A percentile compares a stretch with the other conserved stretches of the same genome.
Evolutionary conservation across 2,888 invertebrate genomes (phyloP).

Genomic region (Morpho achilles): DNA sequence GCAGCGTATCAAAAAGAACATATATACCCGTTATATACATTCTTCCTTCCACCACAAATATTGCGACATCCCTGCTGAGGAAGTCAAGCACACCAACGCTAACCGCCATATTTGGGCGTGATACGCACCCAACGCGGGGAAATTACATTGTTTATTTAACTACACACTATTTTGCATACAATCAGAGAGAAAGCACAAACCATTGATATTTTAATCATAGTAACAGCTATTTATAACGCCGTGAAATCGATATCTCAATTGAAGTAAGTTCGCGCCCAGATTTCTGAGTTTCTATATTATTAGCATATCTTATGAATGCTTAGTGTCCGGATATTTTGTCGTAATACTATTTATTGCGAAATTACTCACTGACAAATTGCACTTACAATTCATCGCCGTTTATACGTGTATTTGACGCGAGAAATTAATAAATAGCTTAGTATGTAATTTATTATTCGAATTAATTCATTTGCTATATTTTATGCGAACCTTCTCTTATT

Average conservation of each 20-base stretch:
- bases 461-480: too few species aligned
- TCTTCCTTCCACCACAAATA: neutral
- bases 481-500: too few species aligned
- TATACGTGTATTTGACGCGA: too few species aligned
- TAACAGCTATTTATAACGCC: slow-evolving; percentile 48
- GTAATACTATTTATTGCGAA: slow-evolving; percentile 16
- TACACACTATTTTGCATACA: slow-evolving; percentile 69
- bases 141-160: slow-evolving; percentile 50
- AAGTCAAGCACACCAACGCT: slow-evolving; percentile 27
- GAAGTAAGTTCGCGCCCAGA: slow-evolving; percentile 22
- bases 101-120: slow-evolving; percentile 32
- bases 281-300: slow-evolving; percentile 25
- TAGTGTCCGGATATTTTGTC: slow-evolving; percentile 21
- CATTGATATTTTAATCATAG: slow-evolving; percentile 71
- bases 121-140: slow-evolving; percentile 39
- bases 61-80: slow-evolving; percentile 4
- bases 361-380: slow-evolving; percentile 10
- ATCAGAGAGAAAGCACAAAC: slow-evolving; percentile 64
- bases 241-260: slow-evolving; percentile 58
- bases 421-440: too few species aligned
- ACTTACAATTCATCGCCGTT: neutral
- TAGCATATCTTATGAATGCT: slow-evolving; percentile 28
- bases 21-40: too few species aligned
- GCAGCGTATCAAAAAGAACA: too few species aligned
- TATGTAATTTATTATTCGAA: too few species aligned